A percentile compares a stretch with the other conserved stretches of the same genome.
Evolutionary conservation across 2,888 invertebrate species (phyloP).

Genomic region (Cheilosia variabilis): DNA sequence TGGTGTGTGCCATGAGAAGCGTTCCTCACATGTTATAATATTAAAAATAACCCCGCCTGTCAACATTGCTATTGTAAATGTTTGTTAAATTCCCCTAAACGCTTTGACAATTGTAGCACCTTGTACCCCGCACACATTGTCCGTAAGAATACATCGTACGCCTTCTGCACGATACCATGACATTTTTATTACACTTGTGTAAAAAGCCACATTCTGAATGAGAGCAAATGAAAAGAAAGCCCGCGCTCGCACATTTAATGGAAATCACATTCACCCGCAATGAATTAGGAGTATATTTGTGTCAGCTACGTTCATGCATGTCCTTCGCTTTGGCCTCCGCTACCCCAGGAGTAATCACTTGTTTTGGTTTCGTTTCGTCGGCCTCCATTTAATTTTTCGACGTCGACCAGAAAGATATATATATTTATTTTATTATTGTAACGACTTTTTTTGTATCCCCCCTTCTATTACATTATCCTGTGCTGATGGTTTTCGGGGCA

Average conservation of each 20-base stretch:
- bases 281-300: conserved; percentile 13
- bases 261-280: conserved; percentile 56
- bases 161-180: too few species aligned
- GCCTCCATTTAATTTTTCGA: too few species aligned
- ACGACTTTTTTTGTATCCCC: conserved; percentile 18
- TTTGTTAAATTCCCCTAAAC: too few species aligned
- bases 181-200: too few species aligned
- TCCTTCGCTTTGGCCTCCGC: conserved; percentile 19
- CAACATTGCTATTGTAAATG: too few species aligned
- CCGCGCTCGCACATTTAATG: conserved; percentile 34
- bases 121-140: too few species aligned
- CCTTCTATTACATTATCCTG: conserved; percentile 13
- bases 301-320: conserved; percentile 46
- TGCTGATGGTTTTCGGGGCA: conserved; percentile 26
- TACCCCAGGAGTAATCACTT: conserved; percentile 38
- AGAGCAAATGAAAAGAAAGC: background rate
- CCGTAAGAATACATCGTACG: too few species aligned
- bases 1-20: too few species aligned
- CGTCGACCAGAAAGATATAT: background rate
- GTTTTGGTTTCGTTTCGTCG: conserved; percentile 8
- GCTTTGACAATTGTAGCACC: too few species aligned
- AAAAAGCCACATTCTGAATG: conserved; percentile 19
- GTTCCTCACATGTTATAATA: too few species aligned
- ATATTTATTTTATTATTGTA: conserved; percentile 43
- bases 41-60: too few species aligned